Evolutionary conservation across 2,888 invertebrate genomes (phyloP).

Genomic region (Thecocarcelia acutangulata): DNA sequence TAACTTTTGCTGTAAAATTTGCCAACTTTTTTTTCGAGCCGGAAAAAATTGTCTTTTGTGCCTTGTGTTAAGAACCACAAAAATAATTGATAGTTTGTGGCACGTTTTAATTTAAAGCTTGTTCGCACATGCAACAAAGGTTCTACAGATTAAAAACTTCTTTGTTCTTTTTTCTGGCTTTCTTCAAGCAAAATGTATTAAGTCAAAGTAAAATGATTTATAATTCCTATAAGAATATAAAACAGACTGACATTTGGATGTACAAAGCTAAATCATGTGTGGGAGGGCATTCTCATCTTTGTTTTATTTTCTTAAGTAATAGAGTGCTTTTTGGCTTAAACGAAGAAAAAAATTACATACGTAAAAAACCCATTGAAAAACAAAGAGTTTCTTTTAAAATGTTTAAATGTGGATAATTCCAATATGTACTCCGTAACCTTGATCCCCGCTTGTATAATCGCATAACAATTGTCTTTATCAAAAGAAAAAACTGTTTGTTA

Average conservation of each 20-base stretch:
- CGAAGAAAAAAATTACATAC: not conserved
- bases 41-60: too few relatives aligned
- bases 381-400: constrained; percentile 46
- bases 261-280: constrained; percentile 63
- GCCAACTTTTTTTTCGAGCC: too few relatives aligned
- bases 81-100: not conserved
- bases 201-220: constrained; percentile 68
- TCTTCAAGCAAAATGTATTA: constrained; percentile 44
- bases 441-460: constrained; percentile 48
- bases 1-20: too few relatives aligned
- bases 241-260: constrained; percentile 65
- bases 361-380: not conserved
- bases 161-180: constrained; percentile 15
- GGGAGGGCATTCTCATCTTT: constrained; percentile 59
- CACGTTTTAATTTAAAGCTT: not conserved
- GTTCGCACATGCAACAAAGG: constrained; percentile 15
- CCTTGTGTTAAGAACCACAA: too few relatives aligned
- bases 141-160: constrained; percentile 22
- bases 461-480: constrained; percentile 25
- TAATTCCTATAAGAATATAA: constrained; percentile 60
- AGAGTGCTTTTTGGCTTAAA: not conserved
- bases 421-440: not conserved
- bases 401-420: not conserved
- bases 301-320: constrained; percentile 15
- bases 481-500: constrained; percentile 9